Evolutionary conservation across 2,797 vertebrate genomes (phyloP).

Genomic region (Chelidonichthys spinosus): DNA sequence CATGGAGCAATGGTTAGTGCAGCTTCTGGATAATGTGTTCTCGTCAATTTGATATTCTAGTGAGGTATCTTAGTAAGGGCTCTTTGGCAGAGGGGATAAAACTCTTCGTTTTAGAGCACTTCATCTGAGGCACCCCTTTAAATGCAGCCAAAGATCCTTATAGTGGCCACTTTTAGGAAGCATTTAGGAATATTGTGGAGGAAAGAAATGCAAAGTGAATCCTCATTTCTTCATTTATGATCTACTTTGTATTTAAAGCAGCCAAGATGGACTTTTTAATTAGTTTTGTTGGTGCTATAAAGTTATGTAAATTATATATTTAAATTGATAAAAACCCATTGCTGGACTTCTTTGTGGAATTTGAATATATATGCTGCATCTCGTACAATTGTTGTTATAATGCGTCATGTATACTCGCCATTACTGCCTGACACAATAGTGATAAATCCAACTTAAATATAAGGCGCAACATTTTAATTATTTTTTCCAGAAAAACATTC

Average conservation of each 20-base stretch:
- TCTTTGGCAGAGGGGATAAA: background rate
- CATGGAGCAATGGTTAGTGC: background rate
- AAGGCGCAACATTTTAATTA: background rate
- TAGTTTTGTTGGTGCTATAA: background rate
- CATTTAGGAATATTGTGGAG: constrained; percentile 1
- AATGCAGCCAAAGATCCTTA: background rate
- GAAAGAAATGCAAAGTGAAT: constrained; percentile 6
- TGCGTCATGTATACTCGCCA: background rate
- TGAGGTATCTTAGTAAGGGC: background rate
- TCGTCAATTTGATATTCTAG: background rate
- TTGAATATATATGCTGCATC: background rate
- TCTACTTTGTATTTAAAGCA: constrained; percentile 7
- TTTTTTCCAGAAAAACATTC: background rate
- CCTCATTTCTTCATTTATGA: background rate
- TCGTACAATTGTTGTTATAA: background rate
- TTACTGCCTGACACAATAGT: background rate
- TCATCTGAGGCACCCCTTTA: background rate
- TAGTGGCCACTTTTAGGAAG: background rate
- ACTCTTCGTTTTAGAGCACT: background rate
- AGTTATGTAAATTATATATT: background rate
- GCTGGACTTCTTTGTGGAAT: background rate
- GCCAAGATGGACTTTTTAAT: background rate
- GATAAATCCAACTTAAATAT: constrained; percentile 6
- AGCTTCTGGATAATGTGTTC: background rate
- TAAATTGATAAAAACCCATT: background rate